Conservation (phyloP, 2,113 vertebrate species). For the Pteronura brasiliensis region DNA sequence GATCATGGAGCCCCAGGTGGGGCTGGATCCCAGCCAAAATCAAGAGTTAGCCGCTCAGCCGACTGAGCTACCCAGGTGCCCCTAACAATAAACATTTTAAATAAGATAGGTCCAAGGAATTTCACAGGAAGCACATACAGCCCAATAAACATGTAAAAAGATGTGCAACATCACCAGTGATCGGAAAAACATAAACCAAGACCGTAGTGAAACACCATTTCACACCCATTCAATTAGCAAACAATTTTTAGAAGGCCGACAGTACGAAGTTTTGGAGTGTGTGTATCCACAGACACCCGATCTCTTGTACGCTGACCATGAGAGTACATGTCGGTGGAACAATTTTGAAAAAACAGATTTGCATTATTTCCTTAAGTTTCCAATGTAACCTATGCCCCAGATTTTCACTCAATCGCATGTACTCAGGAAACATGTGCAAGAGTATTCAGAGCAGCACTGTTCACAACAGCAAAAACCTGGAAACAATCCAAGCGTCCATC, state of each 20-base stretch:
- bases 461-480: slow-evolving; percentile 38
- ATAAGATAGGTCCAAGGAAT: background rate
- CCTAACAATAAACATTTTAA: background rate
- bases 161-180: background rate
- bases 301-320: background rate
- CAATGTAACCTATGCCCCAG: slow-evolving; percentile 11
- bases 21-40: background rate
- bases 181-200: background rate
- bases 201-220: background rate
- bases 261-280: background rate
- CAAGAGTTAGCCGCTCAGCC: background rate
- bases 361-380: slow-evolving; percentile 1
- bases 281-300: background rate
- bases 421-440: slow-evolving; percentile 44
- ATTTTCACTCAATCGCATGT: slow-evolving; percentile 1
- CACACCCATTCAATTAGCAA: background rate
- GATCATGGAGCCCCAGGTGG: background rate
- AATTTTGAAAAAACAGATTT: background rate
- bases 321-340: background rate
- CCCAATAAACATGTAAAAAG: background rate
- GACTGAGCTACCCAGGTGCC: background rate
- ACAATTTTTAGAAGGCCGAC: background rate
- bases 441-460: background rate
- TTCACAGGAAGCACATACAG: background rate
- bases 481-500: background rate